Evolutionary conservation across 2,797 vertebrate species (phyloP), one percentile per base, ranked within the genome.

Genomic region (Sebastolobus altivelis): DNA sequence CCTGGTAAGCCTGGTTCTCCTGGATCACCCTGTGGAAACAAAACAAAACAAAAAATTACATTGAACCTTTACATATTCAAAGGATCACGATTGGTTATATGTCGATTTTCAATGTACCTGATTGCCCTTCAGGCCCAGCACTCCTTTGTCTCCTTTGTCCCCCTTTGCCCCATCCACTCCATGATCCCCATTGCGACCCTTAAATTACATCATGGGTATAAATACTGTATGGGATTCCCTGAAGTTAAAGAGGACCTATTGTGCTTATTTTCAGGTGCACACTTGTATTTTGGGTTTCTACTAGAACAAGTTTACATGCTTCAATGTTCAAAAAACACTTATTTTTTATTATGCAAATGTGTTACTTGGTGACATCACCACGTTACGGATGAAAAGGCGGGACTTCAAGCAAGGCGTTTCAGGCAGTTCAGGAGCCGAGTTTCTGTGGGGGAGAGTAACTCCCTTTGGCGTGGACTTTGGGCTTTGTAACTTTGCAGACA

Each of bases 141-240:
- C 85, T 11, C 97, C 97, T 40, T 91, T 55, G 75, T 97, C 96
- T 1, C 97, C 97, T 89, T 97, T 97, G 76, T 94, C 94, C 38
- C 97, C 97, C 76, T 96, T 97, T 71, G 88, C 88, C 33, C 97
- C 97, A 0, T 97, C 93, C 72, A 92, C 83, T 59, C 97, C 97
- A 46, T 97, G 67, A 0, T 94, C 84, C 46, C 97, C 97, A 2
- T 96, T 95, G 0, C 75, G 93, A 18, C 97, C 97, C 97, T 98
- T 82, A 37, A 83, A 82, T 65, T 76, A 86, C 60, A 86, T 8
- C 12, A 56, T 6, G 0, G 14, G 3, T 11, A 10, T 75, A 11
- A 8, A 72, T 25, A 54, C 9, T 25, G 12, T 22, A 7, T 35
- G 14, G 33, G 5, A 71, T 38, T 14, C 0, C 38, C 20, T 49